A percentile compares a stretch with the other conserved stretches of the same genome.
Conservation (phyloP, 2,797 vertebrate species). For the Sebastolobus alascanus region DNA sequence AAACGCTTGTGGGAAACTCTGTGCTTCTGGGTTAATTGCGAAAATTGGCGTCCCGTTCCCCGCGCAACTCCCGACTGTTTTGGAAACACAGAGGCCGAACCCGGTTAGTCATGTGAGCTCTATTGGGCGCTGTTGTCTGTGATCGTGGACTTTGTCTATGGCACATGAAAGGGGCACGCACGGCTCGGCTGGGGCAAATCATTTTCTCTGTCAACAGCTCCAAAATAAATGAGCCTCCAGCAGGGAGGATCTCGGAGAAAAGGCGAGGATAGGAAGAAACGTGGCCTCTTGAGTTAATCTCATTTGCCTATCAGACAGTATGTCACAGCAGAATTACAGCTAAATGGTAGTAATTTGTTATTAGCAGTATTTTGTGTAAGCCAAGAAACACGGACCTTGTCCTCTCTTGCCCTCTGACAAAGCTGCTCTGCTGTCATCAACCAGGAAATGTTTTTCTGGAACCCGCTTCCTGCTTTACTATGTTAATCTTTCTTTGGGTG, state of each 20-base stretch:
- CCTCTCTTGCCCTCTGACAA: constrained; percentile 63
- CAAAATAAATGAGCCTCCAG: constrained; percentile 44
- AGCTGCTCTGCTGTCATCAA: constrained; percentile 52
- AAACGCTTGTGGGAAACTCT: constrained; percentile 38
- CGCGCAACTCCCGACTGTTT: constrained; percentile 40
- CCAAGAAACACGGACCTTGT: constrained; percentile 52
- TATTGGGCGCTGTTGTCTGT: constrained; percentile 38
- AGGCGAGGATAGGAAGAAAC: constrained; percentile 35
- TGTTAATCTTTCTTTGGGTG: constrained; percentile 34
- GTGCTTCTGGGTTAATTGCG: constrained; percentile 42
- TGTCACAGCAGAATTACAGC: constrained; percentile 36
- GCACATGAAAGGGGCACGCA: constrained; percentile 44
- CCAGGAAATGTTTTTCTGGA: constrained; percentile 70
- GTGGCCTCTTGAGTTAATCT: constrained; percentile 41
- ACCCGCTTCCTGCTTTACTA: constrained; percentile 62
- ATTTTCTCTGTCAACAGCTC: constrained; percentile 58
- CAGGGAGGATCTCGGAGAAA: constrained; percentile 30
- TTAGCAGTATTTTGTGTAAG: constrained; percentile 17
- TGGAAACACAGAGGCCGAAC: constrained; percentile 58
- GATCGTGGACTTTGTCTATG: constrained; percentile 54
- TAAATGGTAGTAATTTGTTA: constrained; percentile 41
- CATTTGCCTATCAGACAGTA: constrained; percentile 40
- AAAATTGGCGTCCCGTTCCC: constrained; percentile 23
- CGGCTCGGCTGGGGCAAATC: constrained; percentile 43
- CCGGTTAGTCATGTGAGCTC: constrained; percentile 61